Percentiles rank a stretch among this genome's conserved stretches.
These are phyloP conservation scores for Rhinogobio ventralis DNA, from an alignment of 2,797 vertebrate genomes.

Conservation along the genomic window DNA sequence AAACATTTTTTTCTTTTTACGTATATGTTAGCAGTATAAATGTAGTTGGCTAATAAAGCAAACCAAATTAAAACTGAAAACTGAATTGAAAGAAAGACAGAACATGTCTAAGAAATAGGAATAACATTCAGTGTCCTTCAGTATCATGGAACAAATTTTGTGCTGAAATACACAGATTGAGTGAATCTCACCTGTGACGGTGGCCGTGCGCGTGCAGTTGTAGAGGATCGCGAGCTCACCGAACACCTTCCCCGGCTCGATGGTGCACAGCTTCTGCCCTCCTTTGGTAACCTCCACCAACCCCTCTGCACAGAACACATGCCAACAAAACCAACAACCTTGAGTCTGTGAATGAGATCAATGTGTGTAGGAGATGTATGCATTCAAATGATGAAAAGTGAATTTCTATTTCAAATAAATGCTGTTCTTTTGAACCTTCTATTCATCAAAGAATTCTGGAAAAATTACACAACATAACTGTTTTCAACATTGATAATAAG, in stretches of 20 bases:
- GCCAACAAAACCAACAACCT: conserved; percentile 1
- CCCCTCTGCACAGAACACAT: conserved; percentile 68
- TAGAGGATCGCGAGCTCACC: conserved; percentile 80
- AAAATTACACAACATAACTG: not conserved
- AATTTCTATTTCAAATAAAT: not conserved
- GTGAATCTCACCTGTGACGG: conserved; percentile 71
- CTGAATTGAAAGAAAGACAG: not conserved
- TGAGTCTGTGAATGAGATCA: conserved; percentile 2
- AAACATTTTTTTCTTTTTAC: no score
- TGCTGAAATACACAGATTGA: not conserved
- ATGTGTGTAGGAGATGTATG: not conserved
- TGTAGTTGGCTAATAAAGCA: not conserved
- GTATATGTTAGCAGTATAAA: not conserved
- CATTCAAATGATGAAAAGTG: not conserved
- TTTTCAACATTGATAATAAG: not conserved
- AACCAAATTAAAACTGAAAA: not conserved
- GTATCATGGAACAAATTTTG: no score
- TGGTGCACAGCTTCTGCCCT: conserved; percentile 72
- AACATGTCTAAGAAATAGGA: not conserved
- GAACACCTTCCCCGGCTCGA: conserved; percentile 74
- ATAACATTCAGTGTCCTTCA: not conserved
- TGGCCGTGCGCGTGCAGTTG: conserved; percentile 80
- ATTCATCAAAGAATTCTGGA: not conserved
- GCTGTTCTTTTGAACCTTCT: not conserved
- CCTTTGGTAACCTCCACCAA: conserved; percentile 76